These are phyloP conservation scores for Cyrtodaria siliqua DNA, from an alignment of 2,888 invertebrate genomes.

Conservation along the genomic window DNA sequence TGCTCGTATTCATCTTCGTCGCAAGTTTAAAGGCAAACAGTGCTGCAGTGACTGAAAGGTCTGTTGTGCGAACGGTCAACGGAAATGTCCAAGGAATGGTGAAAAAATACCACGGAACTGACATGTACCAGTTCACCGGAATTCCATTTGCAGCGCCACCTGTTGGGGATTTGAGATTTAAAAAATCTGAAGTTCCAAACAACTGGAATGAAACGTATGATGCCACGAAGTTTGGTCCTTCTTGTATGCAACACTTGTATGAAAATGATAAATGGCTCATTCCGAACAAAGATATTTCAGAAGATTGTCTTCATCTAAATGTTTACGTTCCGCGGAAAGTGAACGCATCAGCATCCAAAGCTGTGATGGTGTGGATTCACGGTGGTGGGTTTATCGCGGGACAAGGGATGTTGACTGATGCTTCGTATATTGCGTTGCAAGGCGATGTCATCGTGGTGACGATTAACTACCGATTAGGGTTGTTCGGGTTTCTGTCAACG, in stretches of 20 bases:
- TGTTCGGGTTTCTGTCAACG: constrained; percentile 71
- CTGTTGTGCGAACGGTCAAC: constrained; percentile 18
- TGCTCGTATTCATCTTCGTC: too few relatives aligned
- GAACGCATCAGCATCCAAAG: constrained; percentile 21
- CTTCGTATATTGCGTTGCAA: constrained; percentile 57
- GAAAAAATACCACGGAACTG: constrained; percentile 13
- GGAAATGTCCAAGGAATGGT: constrained; percentile 47
- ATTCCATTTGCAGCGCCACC: constrained; percentile 70
- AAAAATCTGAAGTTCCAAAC: constrained; percentile 32
- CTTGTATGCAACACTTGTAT: constrained; percentile 63
- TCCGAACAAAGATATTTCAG: constrained; percentile 54
- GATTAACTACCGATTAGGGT: constrained; percentile 71
- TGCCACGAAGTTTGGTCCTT: constrained; percentile 58
- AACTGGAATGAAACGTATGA: constrained; percentile 46
- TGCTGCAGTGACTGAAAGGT: too few relatives aligned
- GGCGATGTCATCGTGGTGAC: constrained; percentile 72
- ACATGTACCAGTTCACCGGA: constrained; percentile 52
- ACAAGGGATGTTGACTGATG: constrained; percentile 64
- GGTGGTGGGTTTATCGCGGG: constrained; percentile 71
- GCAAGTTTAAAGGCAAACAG: too few relatives aligned
- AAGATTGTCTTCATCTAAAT: constrained; percentile 73
- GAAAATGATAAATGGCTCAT: constrained; percentile 59
- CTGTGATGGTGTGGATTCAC: constrained; percentile 76
- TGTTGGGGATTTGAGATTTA: constrained; percentile 52
- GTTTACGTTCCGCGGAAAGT: constrained; percentile 64